Conservation (phyloP, 1,140 invertebrate species). For the Diachasma alloeum region DNA sequence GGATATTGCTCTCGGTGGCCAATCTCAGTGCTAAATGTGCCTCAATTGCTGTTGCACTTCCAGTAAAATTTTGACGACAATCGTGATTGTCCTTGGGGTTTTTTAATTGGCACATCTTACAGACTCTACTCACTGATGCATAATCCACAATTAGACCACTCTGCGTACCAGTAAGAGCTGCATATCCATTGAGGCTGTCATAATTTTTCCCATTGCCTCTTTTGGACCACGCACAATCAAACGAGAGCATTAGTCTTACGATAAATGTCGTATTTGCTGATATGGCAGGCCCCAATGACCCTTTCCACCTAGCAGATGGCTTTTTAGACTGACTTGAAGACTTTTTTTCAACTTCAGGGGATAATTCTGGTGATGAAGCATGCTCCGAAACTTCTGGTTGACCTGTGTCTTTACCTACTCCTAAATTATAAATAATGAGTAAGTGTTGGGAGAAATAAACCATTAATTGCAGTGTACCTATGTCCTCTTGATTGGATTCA, state of each 20-base stretch:
- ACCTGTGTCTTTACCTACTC: not conserved
- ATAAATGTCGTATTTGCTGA: not conserved
- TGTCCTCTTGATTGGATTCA: not conserved
- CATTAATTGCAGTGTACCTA: not conserved
- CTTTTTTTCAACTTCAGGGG: not conserved
- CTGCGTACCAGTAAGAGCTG: not conserved
- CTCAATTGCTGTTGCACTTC: slow-evolving; percentile 7
- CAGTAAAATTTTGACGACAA: slow-evolving; percentile 3
- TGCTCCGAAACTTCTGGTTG: not conserved
- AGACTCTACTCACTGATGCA: not conserved
- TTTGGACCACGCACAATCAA: not conserved
- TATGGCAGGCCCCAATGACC: not conserved
- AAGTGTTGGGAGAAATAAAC: not conserved
- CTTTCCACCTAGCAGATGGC: not conserved
- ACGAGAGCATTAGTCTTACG: not conserved
- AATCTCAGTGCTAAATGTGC: not conserved
- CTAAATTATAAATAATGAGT: not conserved
- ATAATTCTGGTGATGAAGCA: not conserved
- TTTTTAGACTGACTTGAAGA: not conserved
- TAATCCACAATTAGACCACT: slow-evolving; percentile 6
- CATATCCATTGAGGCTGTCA: not conserved
- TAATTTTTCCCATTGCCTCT: not conserved
- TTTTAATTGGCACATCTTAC: not conserved
- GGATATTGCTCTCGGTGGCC: not conserved
- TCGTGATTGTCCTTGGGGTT: not conserved